phyloP scores from a whole-genome alignment of 2,797 vertebrate species.

The Nothura maculosa region DNA sequence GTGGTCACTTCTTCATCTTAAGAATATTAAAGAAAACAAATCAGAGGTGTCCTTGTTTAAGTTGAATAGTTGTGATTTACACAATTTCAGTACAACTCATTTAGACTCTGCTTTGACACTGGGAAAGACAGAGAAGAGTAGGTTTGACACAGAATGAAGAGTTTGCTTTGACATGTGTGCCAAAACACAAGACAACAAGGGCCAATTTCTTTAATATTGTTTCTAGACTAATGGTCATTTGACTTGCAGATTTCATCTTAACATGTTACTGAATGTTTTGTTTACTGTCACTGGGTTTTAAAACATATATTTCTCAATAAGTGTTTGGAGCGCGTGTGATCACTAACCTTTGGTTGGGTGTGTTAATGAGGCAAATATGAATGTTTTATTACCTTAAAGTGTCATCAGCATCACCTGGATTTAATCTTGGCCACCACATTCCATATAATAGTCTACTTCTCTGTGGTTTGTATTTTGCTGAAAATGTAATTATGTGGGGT shows the following conservation, averaged over 20 bases:
- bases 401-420: slow-evolving; percentile 1
- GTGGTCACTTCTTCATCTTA: not conserved
- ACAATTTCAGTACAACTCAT: not conserved
- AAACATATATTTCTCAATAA: not conserved
- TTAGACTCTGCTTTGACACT: not conserved
- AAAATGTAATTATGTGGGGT: slow-evolving; percentile 21
- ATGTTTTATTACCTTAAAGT: not conserved
- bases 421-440: slow-evolving; percentile 18
- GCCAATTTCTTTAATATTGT: not conserved
- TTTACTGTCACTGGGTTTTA: not conserved
- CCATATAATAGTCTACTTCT: slow-evolving; percentile 1
- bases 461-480: not conserved
- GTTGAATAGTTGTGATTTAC: not conserved
- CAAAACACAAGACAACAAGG: accelerated
- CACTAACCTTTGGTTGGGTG: not conserved
- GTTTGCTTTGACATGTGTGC: not conserved
- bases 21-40: slow-evolving; percentile 4
- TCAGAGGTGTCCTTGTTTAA: not conserved
- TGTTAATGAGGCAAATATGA: not conserved
- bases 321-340: not conserved
- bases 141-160: not conserved
- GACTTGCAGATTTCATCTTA: not conserved
- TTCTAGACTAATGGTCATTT: not conserved
- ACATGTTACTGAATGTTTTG: not conserved
- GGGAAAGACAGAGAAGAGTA: not conserved